Percentiles rank a stretch among this genome's conserved stretches.
Conservation (phyloP, 2,888 invertebrate species). For the Callosobruchus maculatus region DNA sequence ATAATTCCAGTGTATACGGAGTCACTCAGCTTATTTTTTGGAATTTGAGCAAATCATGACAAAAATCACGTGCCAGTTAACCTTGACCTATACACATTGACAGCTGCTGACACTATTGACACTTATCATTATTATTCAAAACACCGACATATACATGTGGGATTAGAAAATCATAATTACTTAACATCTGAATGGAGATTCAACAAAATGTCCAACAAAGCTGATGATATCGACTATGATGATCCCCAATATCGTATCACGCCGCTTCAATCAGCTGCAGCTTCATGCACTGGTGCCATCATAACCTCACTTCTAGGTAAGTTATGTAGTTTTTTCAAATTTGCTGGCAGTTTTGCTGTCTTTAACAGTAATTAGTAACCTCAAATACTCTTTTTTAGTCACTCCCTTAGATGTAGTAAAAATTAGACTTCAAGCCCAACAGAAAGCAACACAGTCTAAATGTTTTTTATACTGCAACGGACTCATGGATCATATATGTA, state of each 20-base stretch:
- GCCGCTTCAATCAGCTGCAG: constrained; percentile 77
- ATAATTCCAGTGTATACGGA: too few species aligned
- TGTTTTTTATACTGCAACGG: constrained; percentile 98
- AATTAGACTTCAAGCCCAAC: constrained; percentile 93
- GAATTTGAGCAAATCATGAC: too few species aligned
- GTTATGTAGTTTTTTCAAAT: constrained; percentile 22
- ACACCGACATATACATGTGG: neutral
- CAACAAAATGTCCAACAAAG: neutral
- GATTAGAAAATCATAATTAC: neutral
- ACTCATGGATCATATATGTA: constrained; percentile 95
- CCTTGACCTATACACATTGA: neutral
- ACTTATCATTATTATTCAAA: neutral
- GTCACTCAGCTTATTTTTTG: too few species aligned
- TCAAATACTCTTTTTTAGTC: constrained; percentile 59
- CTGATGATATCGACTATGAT: constrained; percentile 46
- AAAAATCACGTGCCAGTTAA: neutral
- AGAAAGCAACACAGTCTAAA: constrained; percentile 81
- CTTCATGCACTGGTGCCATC: constrained; percentile 84
- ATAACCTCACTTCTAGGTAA: constrained; percentile 85
- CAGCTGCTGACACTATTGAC: neutral
- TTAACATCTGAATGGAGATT: neutral
- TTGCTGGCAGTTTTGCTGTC: neutral
- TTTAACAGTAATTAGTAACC: neutral
- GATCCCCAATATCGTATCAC: constrained; percentile 76
- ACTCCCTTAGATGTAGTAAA: constrained; percentile 99